Base-by-base conservation (phyloP, 2,113 vertebrate genomes). In the Takifugu bimaculatus region DNA sequence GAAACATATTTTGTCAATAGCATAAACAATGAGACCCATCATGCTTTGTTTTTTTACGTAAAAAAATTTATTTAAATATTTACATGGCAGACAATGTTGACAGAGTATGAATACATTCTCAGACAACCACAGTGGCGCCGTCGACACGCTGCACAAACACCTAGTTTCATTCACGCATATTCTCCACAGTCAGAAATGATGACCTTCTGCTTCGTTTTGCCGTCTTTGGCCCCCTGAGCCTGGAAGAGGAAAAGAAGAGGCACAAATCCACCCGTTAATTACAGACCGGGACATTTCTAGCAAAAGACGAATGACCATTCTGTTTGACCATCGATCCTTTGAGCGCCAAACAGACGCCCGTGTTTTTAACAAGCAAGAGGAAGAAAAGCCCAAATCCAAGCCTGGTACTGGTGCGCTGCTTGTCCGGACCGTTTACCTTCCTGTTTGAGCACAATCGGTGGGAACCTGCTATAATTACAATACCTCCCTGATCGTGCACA, bases 131-230 rank as follows among this genome's bases (percentile, higher is more conserved):
- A 42, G 7, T 68, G 35, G 27, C 44, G n/a, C 14, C 35, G 1
- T 0, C 20, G 39, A 65, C 13, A 44, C 50, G 69, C 45, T n/a
- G 42, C 59, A 61, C 44, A 7, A 28, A 32, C 32, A 15, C 2
- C 6, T 43, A 3, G 29, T 49, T 26, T 48, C 12, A 1, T 93
- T 89, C 89, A 98, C 3, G 87, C 85, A 25, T 91, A 93, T 82
- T 98, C 95, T 60, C 95, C 96, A 2, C 95, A 99, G 87, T 98
- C 94, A 0, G 96, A 92, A 52, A 99, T 94, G 59, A 99, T 96
- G 72, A 98, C 92, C 78, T 98, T 98, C 89, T 98, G 93, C 88
- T 96, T 95, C 0, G 95, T 88, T 61, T 98, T 98, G 65, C 96
- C 94, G 0, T 97, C 95, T 65, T 99, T 98, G 81, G 83, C 83